These are phyloP conservation scores for Phaethon lepturus DNA, from an alignment of 2,113 vertebrate genomes.

Conservation along the genomic window DNA sequence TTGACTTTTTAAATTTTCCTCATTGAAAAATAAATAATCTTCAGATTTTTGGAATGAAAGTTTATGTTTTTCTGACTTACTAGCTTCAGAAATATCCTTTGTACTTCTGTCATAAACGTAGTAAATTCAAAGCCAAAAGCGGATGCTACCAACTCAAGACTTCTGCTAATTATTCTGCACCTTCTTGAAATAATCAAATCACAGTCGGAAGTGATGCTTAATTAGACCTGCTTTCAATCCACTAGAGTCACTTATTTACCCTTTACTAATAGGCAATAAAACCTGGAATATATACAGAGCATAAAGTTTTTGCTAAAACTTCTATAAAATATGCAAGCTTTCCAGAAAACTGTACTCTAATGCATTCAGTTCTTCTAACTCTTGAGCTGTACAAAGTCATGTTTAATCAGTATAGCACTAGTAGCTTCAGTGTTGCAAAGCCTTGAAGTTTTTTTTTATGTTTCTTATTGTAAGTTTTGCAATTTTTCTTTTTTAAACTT, in stretches of 20 bases:
- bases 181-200: not conserved
- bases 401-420: not conserved
- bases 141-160: not conserved
- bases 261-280: not conserved
- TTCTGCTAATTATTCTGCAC: not conserved
- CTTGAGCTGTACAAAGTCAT: not conserved
- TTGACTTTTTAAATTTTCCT: not conserved
- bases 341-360: not conserved
- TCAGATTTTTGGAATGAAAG: not conserved
- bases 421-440: not conserved
- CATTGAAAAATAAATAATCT: not conserved
- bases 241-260: not conserved
- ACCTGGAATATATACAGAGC: not conserved
- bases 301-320: not conserved
- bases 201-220: not conserved
- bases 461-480: not conserved
- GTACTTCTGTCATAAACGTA: not conserved
- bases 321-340: not conserved
- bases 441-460: accelerated
- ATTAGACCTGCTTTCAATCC: not conserved
- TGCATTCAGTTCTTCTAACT: not conserved
- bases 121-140: not conserved
- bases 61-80: not conserved
- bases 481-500: not conserved
- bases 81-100: not conserved